Evolutionary conservation across 2,888 invertebrate genomes (phyloP), one percentile per base, ranked within the genome.

Genomic region (Erpobdella octoculata): DNA sequence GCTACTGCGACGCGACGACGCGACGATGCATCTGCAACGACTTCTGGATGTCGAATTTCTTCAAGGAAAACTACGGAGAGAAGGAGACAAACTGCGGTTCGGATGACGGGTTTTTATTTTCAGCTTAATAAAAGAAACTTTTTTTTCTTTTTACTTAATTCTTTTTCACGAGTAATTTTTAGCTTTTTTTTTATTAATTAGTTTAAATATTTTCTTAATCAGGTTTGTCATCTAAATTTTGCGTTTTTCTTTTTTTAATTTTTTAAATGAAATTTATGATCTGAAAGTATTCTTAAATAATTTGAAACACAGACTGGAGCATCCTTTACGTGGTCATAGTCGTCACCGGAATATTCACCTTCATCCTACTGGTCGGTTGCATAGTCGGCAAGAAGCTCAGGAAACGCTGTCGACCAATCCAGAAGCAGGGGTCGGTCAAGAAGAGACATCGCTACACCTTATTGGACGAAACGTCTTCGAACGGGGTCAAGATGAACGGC

Each of bases 21-120:
- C 87, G 93, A 78, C 87, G 88, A 71, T 95, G 94, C 80, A 87
- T 90, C 78, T 95, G 94, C 83, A 92, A 94, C 84, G 91, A 93
- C 28, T 94, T 94, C 86, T 95, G 95, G 95, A 94, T 94, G 92
- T 90, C 92, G 84, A 90, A 91, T 81, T 85, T 90, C 41, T 85
- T 90, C 74, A 86, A 87, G 66, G 86, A 87, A 73, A 86, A 88
- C 80, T 86, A 88, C 74, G 87, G 89, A 72, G 89, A 90, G 74
- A 87, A 89, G 72, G 89, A 90, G 79, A 88, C 89, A 9, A 91
- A 92, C 84, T 92, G 92, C 82, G 91, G 91, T 91, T 82, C 77
- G 81, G 76, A 28, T n/a, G n/a, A 21, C 18, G 25, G 18, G 12
- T 25, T 46, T 18, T 35, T 25, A 25, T 41, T 18, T 31, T 9